Evolutionary conservation across 2,888 invertebrate genomes (phyloP).

Genomic region (Microplitis deprimator): DNA sequence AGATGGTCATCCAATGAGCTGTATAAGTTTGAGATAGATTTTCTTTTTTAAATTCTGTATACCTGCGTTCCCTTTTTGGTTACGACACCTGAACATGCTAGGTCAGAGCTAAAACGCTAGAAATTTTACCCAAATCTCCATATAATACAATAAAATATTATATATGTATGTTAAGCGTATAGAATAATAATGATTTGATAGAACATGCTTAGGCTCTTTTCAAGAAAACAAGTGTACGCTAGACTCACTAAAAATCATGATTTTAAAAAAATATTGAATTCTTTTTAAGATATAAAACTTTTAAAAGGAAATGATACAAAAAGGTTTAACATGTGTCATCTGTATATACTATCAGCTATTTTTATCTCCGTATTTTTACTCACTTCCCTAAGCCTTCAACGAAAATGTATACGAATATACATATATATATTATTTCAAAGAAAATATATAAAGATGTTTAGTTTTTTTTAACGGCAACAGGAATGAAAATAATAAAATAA

Average conservation of each 20-base stretch:
- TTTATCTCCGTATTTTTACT: slow-evolving; percentile 7
- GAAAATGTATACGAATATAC: background rate
- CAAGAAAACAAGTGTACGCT: background rate
- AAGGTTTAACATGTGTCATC: slow-evolving; percentile 16
- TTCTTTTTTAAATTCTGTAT: slow-evolving; percentile 27
- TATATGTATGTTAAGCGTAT: background rate
- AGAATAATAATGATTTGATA: slow-evolving; percentile 44
- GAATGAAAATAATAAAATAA: slow-evolving; percentile 9
- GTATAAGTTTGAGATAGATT: slow-evolving; percentile 39
- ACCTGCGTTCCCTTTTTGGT: slow-evolving; percentile 36
- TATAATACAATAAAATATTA: slow-evolving; percentile 19
- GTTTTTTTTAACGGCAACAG: background rate
- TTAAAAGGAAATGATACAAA: background rate
- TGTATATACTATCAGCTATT: slow-evolving; percentile 24
- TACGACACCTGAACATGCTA: slow-evolving; percentile 32
- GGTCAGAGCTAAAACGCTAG: slow-evolving; percentile 24
- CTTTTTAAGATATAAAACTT: background rate
- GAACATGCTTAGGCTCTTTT: background rate
- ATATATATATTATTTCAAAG: background rate
- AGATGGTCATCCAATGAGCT: slow-evolving; percentile 28
- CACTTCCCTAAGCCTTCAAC: background rate
- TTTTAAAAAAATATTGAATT: slow-evolving; percentile 14
- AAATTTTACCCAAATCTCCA: slow-evolving; percentile 50
- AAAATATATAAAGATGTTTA: background rate
- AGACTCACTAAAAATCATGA: slow-evolving; percentile 17